These are phyloP conservation scores for Patella depressa DNA, from an alignment of 2,888 invertebrate genomes.

Conservation along the genomic window DNA sequence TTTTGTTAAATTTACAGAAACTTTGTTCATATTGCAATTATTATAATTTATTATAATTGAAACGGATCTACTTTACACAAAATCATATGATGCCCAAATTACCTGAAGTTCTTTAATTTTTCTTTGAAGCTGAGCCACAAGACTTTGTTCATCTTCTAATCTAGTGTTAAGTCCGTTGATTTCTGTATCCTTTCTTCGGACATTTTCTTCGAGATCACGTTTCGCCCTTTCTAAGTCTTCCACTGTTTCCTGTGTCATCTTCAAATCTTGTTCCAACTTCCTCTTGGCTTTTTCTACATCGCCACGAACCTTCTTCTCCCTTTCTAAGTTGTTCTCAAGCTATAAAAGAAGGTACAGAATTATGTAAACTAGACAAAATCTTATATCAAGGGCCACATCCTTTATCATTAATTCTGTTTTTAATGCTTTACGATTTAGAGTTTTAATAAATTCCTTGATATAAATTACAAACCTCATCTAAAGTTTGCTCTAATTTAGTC, in stretches of 20 bases:
- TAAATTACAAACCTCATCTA: conserved; percentile 80
- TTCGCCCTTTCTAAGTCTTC: conserved; percentile 71
- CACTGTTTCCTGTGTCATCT: conserved; percentile 75
- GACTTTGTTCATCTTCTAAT: conserved; percentile 97
- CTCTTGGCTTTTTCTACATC: conserved; percentile 98
- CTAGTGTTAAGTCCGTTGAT: conserved; percentile 91
- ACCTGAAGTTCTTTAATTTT: conserved; percentile 95
- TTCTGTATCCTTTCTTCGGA: conserved; percentile 92
- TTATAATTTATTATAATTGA: too few relatives aligned
- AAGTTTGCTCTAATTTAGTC: conserved; percentile 96
- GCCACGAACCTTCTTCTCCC: conserved; percentile 97
- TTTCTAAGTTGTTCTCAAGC: conserved; percentile 97
- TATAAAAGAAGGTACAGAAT: conserved; percentile 20
- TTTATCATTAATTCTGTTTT: too few relatives aligned
- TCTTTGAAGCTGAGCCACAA: conserved; percentile 95
- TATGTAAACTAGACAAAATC: too few relatives aligned
- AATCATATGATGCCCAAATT: too few relatives aligned
- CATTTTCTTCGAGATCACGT: conserved; percentile 42
- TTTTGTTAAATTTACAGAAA: too few relatives aligned
- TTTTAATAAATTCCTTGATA: too few relatives aligned
- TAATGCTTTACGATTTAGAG: too few relatives aligned
- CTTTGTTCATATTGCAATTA: too few relatives aligned
- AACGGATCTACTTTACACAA: too few relatives aligned
- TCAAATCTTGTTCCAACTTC: conserved; percentile 99
- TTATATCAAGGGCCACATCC: too few relatives aligned